phyloP scores from a whole-genome alignment of 2,113 vertebrate genomes.

The Engraulis encrasicolus region DNA sequence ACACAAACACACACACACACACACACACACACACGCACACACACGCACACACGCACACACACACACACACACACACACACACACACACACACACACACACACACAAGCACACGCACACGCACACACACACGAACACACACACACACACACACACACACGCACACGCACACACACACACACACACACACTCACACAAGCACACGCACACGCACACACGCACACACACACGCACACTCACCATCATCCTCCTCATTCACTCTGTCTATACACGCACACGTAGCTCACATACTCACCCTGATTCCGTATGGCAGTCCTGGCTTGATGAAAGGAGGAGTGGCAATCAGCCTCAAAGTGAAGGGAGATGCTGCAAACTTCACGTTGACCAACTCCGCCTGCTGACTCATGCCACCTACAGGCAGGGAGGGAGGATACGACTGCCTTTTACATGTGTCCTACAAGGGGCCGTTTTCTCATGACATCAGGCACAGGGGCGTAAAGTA shows the following conservation, averaged over 20 bases:
- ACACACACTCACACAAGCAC: too few relatives aligned
- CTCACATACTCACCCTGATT: conserved; percentile 76
- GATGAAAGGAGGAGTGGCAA: conserved; percentile 89
- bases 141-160: neutral
- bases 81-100: neutral
- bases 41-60: neutral
- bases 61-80: neutral
- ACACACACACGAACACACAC: too few relatives aligned
- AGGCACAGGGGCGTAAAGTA: too few relatives aligned
- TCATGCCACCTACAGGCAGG: conserved; percentile 81
- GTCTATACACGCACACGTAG: neutral
- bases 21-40: too few relatives aligned
- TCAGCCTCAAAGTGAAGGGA: conserved; percentile 84
- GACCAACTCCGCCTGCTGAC: conserved; percentile 81
- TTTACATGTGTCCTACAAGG: neutral
- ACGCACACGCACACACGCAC: neutral
- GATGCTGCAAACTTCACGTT: conserved; percentile 80
- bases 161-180: neutral
- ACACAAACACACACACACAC: neutral
- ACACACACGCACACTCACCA: neutral
- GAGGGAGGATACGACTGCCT: neutral
- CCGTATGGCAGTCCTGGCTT: conserved; percentile 90
- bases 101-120: too few relatives aligned
- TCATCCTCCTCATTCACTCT: too few relatives aligned
- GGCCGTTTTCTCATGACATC: too few relatives aligned